Evolutionary conservation across 2,888 invertebrate species (phyloP), one percentile per base, ranked within the genome.

Genomic region (Drosophila neotestacea): DNA sequence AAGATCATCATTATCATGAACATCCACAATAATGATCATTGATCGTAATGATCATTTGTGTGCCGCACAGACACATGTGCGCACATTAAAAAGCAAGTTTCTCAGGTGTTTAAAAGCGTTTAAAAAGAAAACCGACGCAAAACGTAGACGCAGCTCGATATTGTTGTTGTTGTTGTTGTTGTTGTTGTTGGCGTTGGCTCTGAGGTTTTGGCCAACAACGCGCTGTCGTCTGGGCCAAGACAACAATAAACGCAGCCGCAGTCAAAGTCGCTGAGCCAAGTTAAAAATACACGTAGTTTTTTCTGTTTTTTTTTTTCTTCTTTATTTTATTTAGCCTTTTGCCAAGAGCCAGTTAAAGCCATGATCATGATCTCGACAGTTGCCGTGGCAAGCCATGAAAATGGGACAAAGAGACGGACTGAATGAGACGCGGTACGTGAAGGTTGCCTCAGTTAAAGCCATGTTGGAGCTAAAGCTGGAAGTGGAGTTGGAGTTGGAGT

Each of bases 91-190:
- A 85, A 87, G 86, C 86, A 88, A 87, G 86, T 87, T 87, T 87
- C 86, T 87, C 89, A 87, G 86, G 86, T 87, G 86, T 87, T 89
- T 87, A 85, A 89, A 87, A 86, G 85, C 83, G 88, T 86, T 86
- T 86, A 87, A 86, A 86, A 86, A 86, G 85, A 86, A 86, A 87
- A 89, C 88, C 85, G 78, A 85, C 85, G 62, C 79, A 56, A 58
- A 51, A 38, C 48, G 60, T 28, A 66, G 58, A 65, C 55, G 41
- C 54, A 51, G 58, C 54, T 54, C 32, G 46, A 28, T 28, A 11
- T 22, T 22, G 22, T 2, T 22, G 22, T 22, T 22, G 22, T 22
- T 22, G 22, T 2, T 22, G 22, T 22, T 22, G 22, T 22, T 22
- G 22, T 22, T 22, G 22, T 22, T 22, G 22, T 22, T 51, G 36